These are phyloP conservation scores for Tethya wilhelma DNA, from an alignment of 37 sponge, comb jelly and placozoan species.

Conservation along the genomic window DNA sequence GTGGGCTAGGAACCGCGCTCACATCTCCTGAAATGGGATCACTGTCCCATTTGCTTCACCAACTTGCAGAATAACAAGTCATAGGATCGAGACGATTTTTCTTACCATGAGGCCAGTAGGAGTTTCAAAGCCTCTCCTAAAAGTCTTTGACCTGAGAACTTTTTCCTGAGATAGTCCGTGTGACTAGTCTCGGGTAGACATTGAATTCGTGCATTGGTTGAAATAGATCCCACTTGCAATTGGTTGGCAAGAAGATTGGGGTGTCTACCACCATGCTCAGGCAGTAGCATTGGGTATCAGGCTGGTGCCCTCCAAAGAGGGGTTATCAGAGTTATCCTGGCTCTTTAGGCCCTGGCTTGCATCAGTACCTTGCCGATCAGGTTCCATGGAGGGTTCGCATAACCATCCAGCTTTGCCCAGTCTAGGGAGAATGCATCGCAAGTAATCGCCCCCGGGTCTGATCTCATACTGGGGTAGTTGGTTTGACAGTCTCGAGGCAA, in stretches of 20 bases:
- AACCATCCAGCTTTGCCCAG: conserved; percentile 21
- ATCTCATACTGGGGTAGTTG: conserved; percentile 46
- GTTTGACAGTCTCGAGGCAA: conserved; percentile 26
- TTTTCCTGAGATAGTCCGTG: conserved; percentile 58
- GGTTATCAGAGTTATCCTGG: conserved; percentile 27
- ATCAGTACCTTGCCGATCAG: conserved; percentile 36
- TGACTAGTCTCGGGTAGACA: conserved; percentile 29
- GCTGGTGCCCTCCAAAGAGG: conserved; percentile 46
- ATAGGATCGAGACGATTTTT: conserved; percentile 23
- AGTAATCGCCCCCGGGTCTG: conserved; percentile 45
- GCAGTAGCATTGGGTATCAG: conserved; percentile 58
- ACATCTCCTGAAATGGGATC: conserved; percentile 58
- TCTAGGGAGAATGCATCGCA: conserved; percentile 41
- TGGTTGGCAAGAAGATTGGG: conserved; percentile 13
- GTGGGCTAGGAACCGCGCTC: conserved; percentile 45
- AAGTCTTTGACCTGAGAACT: conserved; percentile 15
- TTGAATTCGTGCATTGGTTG: conserved; percentile 19
- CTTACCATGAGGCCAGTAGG: conserved; percentile 48
- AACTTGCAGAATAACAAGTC: conserved; percentile 41
- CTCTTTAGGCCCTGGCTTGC: conserved; percentile 5
- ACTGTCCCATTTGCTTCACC: conserved; percentile 30
- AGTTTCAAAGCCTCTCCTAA: conserved; percentile 34
- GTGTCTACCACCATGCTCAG: conserved; percentile 10
- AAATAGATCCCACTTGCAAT: conserved; percentile 5
- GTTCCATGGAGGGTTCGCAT: conserved; percentile 53